Base-by-base conservation (phyloP, 2,888 invertebrate genomes). In the Bruchidius siliquastri region DNA sequence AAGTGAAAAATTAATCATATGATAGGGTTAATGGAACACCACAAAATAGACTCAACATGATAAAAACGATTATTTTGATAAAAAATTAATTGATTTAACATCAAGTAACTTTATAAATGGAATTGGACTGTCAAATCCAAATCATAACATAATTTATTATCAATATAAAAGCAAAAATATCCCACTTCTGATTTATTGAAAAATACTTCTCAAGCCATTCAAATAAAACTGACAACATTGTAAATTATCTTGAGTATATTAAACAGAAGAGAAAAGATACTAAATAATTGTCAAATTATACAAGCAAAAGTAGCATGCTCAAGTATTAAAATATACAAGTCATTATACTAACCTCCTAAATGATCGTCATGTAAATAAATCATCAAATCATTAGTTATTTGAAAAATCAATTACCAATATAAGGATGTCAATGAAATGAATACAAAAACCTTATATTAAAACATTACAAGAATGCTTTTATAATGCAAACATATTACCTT, bases 401-500 rank as follows among this genome's bases (percentile, higher is more conserved):
- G 49, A 49, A 18, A 1, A 49, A 13, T 49, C 18, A 49, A 13
- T 49, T 49, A 13, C 26, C 26, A 8, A 26, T 26, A 8, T 8
- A 26, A 26, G 2, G 26, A 26, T 26, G 8, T 26, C n/a, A n/a
- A n/a, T 49, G 1, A 13, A 49, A 49, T 49, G 3, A 49, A 49
- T 49, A 13, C 8, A 30, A 8, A 30, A 30, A 30, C 49, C 49
- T 13, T 49, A 13, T 49, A 8, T 49, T 49, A 1, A 18, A 13
- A 13, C 3, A 49, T n/a, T n/a, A n/a, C n/a, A n/a, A n/a, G n/a
- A n/a, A n/a, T n/a, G n/a, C n/a, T n/a, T n/a, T n/a, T n/a, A 26
- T 2, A 4, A 49, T 49, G 49, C 21, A 2, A 67, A 67, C 76
- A 70, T 74, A 76, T 83, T 87, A 93, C 94, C 91, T 95, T 97